Base-by-base conservation (phyloP, 2,797 vertebrate genomes). In the Nannoperca obscura region DNA sequence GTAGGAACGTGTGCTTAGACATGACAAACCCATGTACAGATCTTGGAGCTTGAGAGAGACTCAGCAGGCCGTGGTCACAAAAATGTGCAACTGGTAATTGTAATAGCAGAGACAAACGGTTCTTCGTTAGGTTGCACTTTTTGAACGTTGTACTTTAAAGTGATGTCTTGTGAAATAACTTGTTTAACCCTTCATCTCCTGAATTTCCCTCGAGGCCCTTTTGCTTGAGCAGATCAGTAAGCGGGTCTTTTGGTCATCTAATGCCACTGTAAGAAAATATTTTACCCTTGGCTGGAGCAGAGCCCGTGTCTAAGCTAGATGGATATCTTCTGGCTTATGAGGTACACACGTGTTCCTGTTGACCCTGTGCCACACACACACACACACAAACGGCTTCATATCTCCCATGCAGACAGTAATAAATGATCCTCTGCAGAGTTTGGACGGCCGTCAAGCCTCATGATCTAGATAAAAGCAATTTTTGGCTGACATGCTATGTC, bases 391-490 rank as follows among this genome's bases (percentile, higher is more conserved):
- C 24, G 24, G 24, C 24, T 27, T 27, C 24, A 27, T 27, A 27
- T 27, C 24, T 27, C 24, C 1, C 24, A 27, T 27, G 24, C 24
- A 27, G 24, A 27, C 24, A 27, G 24, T 27, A 27, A 27, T 27
- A 80, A 74, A 83, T 60, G 66, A 76, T 78, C 44, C 63, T 47
- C 74, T 38, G 49, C 49, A 74, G 80, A 75, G 86, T 76, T 71
- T 76, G 80, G 82, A 74, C 53, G 30, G 49, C 63, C 14, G 46
- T 86, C 74, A 64, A 71, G 65, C 46, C 71, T 65, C 65, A 79
- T 86, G 84, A 86, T 82, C 78, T 27, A 61, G 60, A 82, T 82
- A 80, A 89, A 88, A 88, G 59, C 71, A 62, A 76, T 79, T 85
- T 78, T 36, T 78, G 85, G 52, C 69, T 57, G 49, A 59, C 74